These are phyloP conservation scores for Nycticryphes semicollaris DNA, from an alignment of 2,113 vertebrate genomes.

Conservation along the genomic window DNA sequence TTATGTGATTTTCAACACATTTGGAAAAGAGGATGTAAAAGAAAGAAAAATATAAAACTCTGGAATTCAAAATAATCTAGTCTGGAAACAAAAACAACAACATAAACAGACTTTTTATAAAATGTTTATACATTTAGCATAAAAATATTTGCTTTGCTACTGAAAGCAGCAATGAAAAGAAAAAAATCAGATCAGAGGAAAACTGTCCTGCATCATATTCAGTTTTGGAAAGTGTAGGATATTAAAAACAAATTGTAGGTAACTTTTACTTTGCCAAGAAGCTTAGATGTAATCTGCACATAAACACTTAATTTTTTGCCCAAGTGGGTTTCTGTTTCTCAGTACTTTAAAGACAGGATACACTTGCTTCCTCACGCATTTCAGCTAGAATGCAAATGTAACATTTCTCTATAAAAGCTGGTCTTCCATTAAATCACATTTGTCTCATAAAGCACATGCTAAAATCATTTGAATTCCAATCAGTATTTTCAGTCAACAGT, in stretches of 20 bases:
- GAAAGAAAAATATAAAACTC: background rate
- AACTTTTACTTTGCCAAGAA: background rate
- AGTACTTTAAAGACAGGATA: background rate
- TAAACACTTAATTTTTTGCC: background rate
- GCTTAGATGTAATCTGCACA: background rate
- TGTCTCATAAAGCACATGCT: background rate
- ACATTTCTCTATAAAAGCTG: background rate
- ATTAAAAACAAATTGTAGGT: background rate
- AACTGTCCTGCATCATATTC: background rate
- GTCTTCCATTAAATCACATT: background rate
- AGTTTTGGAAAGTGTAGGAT: background rate
- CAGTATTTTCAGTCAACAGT: background rate
- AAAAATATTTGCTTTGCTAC: background rate
- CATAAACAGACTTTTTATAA: background rate
- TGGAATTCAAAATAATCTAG: background rate
- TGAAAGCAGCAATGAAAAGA: background rate
- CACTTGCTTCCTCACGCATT: background rate
- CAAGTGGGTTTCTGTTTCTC: background rate
- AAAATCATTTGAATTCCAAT: background rate
- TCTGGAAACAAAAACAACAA: background rate
- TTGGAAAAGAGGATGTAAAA: background rate
- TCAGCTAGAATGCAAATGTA: background rate
- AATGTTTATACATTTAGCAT: background rate
- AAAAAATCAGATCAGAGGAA: background rate
- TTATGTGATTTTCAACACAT: background rate